phyloP scores from a whole-genome alignment of 1,140 invertebrate genomes.

The Metopolophium dirhodum region DNA sequence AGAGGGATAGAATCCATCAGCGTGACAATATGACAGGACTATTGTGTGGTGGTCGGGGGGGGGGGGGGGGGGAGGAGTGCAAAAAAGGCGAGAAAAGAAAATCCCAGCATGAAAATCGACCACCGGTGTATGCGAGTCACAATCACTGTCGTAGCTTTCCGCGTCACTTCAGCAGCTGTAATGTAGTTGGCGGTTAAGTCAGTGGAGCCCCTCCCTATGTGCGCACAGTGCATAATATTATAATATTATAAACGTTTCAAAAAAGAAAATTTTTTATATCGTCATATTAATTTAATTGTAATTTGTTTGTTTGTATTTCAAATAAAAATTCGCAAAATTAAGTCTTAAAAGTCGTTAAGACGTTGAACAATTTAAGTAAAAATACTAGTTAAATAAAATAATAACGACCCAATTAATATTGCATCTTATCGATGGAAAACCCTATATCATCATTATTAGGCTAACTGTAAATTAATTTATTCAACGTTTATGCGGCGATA shows the following conservation, averaged over 20 bases:
- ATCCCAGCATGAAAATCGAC: background rate
- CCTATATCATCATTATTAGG: no score
- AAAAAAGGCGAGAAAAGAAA: background rate
- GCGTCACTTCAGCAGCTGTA: background rate
- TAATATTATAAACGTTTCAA: background rate
- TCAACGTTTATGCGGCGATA: background rate
- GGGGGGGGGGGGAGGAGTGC: background rate
- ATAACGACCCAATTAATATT: no score
- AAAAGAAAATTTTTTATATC: background rate
- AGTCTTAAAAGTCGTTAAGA: background rate
- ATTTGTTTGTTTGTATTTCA: background rate
- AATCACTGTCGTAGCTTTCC: background rate
- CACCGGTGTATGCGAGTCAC: background rate
- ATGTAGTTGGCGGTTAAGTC: background rate
- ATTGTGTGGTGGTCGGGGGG: background rate
- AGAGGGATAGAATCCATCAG: background rate
- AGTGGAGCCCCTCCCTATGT: background rate
- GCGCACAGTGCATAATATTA: background rate
- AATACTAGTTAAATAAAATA: background rate
- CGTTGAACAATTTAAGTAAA: background rate
- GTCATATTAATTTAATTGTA: background rate
- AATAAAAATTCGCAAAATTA: background rate
- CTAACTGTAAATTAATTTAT: background rate
- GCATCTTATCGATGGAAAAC: no score
- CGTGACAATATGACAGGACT: background rate